phyloP scores from a whole-genome alignment of 2,888 invertebrate genomes.

The Leucophora obtusa region DNA sequence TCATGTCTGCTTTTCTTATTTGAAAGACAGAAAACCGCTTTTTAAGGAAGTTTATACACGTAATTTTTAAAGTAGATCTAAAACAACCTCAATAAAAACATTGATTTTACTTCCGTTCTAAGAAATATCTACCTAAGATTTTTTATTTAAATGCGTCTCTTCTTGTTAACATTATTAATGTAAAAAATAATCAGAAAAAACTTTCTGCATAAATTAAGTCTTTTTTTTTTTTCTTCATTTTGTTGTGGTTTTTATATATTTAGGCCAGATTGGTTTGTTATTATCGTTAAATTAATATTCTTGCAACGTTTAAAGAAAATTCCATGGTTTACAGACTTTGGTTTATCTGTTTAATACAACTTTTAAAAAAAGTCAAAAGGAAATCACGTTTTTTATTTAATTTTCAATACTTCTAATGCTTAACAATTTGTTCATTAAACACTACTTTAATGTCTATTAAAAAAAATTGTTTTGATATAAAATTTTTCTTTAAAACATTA shows the following conservation, averaged over 20 bases:
- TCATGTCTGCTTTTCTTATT: conserved; percentile 21
- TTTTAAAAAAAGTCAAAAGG: conserved; percentile 41
- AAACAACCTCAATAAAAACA: conserved; percentile 9
- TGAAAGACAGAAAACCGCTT: conserved; percentile 16
- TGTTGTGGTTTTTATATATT: conserved; percentile 16
- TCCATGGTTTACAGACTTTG: conserved; percentile 33
- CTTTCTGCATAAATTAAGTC: conserved; percentile 43
- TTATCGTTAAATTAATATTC: conserved; percentile 39
- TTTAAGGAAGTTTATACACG: conserved; percentile 60
- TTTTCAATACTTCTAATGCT: conserved; percentile 44
- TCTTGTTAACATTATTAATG: conserved; percentile 24
- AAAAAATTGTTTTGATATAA: conserved; percentile 27
- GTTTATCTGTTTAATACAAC: conserved; percentile 1
- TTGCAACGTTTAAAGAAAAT: conserved; percentile 55
- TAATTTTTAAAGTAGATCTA: conserved; percentile 41
- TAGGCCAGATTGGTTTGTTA: conserved; percentile 42
- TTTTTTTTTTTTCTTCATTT: conserved; percentile 25
- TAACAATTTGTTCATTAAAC: conserved; percentile 63
- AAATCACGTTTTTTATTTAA: conserved; percentile 56
- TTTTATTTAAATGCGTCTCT: conserved; percentile 19
- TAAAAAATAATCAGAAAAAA: conserved; percentile 21
- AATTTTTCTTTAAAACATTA: conserved; percentile 18
- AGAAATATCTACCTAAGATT: conserved; percentile 29
- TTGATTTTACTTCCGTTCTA: conserved; percentile 63
- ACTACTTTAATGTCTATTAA: conserved; percentile 44